phyloP scores from a whole-genome alignment of 2,888 invertebrate species.

The Hirtodrosophila duncani region DNA sequence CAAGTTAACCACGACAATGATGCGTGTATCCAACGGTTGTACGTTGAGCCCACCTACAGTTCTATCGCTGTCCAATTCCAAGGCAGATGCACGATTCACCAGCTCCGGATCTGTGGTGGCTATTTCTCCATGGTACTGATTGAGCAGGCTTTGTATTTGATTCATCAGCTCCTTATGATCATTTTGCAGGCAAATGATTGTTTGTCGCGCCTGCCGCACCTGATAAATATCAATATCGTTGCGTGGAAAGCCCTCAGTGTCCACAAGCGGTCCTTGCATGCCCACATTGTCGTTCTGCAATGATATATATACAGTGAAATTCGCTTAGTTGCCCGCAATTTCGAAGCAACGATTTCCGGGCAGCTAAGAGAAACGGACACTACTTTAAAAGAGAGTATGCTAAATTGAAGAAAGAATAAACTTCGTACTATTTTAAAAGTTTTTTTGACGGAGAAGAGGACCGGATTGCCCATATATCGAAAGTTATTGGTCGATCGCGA shows the following conservation, averaged over 20 bases:
- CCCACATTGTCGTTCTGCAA: slow-evolving; percentile 86
- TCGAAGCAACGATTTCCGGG: too few species aligned
- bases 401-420: too few species aligned
- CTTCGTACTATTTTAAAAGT: too few species aligned
- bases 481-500: too few species aligned
- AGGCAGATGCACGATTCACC: slow-evolving; percentile 50
- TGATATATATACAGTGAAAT: not conserved
- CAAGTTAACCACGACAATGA: slow-evolving; percentile 85
- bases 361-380: too few species aligned
- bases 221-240: slow-evolving; percentile 94
- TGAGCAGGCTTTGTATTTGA: slow-evolving; percentile 85
- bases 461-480: too few species aligned
- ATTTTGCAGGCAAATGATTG: slow-evolving; percentile 93
- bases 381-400: too few species aligned
- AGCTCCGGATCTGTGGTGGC: slow-evolving; percentile 56
- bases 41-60: slow-evolving; percentile 23
- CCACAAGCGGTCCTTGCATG: slow-evolving; percentile 91
- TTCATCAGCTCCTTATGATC: slow-evolving; percentile 92
- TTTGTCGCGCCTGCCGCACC: slow-evolving; percentile 91
- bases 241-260: slow-evolving; percentile 91
- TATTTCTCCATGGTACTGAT: slow-evolving; percentile 81
- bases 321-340: too few species aligned
- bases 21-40: slow-evolving; percentile 41
- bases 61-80: slow-evolving; percentile 43
- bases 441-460: too few species aligned